phyloP scores from a whole-genome alignment of 35 echinoderm and acorn worm genomes.

The Nesometra sesokonis region DNA sequence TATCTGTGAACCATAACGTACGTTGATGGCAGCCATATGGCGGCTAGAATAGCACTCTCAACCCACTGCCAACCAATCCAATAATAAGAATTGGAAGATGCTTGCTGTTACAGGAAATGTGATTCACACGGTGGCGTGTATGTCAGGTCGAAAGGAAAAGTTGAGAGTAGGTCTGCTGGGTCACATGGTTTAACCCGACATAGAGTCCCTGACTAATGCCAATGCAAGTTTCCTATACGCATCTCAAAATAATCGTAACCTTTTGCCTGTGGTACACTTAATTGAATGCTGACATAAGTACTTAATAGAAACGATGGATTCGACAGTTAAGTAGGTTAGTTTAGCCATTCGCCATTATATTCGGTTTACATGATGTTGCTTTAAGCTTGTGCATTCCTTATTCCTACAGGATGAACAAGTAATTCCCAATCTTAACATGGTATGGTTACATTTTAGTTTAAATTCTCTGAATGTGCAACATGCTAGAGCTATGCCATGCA shows the following conservation, averaged over 20 bases:
- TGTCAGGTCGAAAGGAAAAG: not conserved
- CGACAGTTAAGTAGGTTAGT: not conserved
- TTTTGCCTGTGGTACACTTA: not conserved
- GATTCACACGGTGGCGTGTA: not conserved
- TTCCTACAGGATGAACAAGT: not conserved
- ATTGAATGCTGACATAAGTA: not conserved
- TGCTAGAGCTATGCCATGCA: too few relatives aligned
- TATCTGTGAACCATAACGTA: not conserved
- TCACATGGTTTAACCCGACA: not conserved
- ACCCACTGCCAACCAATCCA: not conserved
- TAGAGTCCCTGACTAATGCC: not conserved
- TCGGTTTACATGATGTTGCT: not conserved
- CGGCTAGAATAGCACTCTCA: not conserved
- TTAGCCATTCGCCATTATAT: not conserved
- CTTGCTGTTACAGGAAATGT: not conserved
- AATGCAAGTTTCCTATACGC: not conserved
- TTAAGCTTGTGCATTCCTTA: not conserved
- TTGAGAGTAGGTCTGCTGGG: not conserved
- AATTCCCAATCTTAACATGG: too few relatives aligned
- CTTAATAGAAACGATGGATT: not conserved
- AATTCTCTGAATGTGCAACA: too few relatives aligned
- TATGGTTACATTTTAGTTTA: too few relatives aligned
- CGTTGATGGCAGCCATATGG: not conserved
- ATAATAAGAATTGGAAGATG: not conserved
- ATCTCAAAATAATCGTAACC: not conserved